A percentile compares a stretch with the other conserved stretches of the same genome.
phyloP scores from a whole-genome alignment of 2,888 invertebrate species.

The Scaptomyza reducta region DNA sequence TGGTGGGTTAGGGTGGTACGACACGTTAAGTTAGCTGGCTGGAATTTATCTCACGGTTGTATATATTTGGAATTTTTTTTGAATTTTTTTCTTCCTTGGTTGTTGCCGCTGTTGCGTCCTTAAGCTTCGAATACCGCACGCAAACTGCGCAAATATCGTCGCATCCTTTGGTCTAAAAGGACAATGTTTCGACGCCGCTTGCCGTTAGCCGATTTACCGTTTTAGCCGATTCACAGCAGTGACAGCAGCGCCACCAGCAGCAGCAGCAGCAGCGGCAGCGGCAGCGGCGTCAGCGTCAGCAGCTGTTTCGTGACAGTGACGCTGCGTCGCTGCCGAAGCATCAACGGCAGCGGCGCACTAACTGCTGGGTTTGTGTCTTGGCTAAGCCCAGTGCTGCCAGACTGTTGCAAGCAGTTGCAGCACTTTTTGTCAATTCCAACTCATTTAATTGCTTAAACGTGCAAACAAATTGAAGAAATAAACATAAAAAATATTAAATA shows the following conservation, averaged over 20 bases:
- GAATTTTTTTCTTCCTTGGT: constrained; percentile 15
- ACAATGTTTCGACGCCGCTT: constrained; percentile 18
- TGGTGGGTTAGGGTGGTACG: not conserved
- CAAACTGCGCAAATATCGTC: constrained; percentile 76
- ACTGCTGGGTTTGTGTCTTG: constrained; percentile 26
- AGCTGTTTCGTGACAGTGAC: constrained; percentile 32
- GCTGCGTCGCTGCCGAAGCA: constrained; percentile 6
- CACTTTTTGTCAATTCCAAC: too few species aligned
- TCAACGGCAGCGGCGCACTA: constrained; percentile 44
- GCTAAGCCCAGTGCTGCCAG: constrained; percentile 24
- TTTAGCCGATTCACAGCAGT: not conserved
- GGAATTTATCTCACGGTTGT: constrained; percentile 22
- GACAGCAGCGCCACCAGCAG: not conserved
- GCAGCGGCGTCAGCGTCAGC: constrained; percentile 12
- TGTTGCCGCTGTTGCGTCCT: constrained; percentile 66
- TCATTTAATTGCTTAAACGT: not conserved
- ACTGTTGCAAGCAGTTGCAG: not conserved
- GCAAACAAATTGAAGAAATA: too few species aligned
- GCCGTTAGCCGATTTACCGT: constrained; percentile 24
- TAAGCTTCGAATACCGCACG: constrained; percentile 79
- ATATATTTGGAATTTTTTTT: not conserved
- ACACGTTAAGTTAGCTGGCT: not conserved
- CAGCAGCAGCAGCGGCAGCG: constrained; percentile 33
- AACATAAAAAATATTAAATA: not conserved
- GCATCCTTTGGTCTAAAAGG: constrained; percentile 73